Evolutionary conservation across 2,113 vertebrate genomes (phyloP).

Genomic region (Meles meles): DNA sequence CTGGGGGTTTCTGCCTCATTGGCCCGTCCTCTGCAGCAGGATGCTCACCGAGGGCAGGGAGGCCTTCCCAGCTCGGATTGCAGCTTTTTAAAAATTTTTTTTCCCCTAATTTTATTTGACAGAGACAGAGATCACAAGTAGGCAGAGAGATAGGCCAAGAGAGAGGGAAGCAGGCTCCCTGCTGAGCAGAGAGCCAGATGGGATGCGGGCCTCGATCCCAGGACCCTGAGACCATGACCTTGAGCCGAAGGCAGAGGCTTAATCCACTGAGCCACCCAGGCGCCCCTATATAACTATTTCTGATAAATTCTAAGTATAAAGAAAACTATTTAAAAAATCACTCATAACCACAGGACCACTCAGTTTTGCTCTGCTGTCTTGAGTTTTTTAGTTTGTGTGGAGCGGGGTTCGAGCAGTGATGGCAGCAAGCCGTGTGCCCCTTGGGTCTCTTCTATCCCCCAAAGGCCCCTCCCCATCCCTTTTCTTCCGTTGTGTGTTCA

Average conservation of each 20-base stretch:
- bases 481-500: no score
- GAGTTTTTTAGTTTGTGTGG: not conserved
- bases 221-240: no score
- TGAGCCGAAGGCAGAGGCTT: no score
- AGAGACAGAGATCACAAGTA: no score
- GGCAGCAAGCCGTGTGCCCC: accelerated
- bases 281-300: not conserved
- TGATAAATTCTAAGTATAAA: not conserved
- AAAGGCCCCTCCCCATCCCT: accelerated
- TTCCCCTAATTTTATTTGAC: no score
- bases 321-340: not conserved
- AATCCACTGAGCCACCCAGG: no score
- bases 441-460: accelerated
- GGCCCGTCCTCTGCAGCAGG: not conserved
- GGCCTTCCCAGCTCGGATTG: not conserved
- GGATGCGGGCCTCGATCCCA: no score
- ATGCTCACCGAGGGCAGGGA: not conserved
- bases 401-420: not conserved
- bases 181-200: no score
- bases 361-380: not conserved
- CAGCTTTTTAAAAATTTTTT: no score
- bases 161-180: no score
- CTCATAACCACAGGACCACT: not conserved
- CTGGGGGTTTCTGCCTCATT: accelerated
- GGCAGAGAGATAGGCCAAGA: no score